phyloP scores from a whole-genome alignment of 2,888 invertebrate genomes.

The Epirrhoe alternata region DNA sequence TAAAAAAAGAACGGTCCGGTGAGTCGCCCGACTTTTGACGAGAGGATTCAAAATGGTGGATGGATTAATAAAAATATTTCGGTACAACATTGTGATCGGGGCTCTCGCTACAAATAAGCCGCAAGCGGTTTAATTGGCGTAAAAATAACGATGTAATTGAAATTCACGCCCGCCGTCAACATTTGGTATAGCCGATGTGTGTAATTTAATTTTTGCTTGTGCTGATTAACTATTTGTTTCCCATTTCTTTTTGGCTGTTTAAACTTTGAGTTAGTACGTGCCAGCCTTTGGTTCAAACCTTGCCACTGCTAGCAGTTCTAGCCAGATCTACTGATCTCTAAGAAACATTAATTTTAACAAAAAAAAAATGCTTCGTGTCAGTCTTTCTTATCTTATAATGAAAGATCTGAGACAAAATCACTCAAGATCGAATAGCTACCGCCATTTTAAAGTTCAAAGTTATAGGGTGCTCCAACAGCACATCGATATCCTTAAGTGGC shows the following conservation, averaged over 20 bases:
- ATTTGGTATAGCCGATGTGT: slow-evolving; percentile 37
- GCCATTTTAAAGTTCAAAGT: slow-evolving; percentile 14
- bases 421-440: slow-evolving; percentile 3
- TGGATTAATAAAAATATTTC: slow-evolving; percentile 43
- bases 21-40: not conserved
- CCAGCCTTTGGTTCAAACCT: not conserved
- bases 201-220: slow-evolving; percentile 16
- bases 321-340: too few species aligned
- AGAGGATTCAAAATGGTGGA: slow-evolving; percentile 28
- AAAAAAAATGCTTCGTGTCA: too few species aligned
- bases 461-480: slow-evolving; percentile 8
- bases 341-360: too few species aligned
- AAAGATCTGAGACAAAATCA: not conserved
- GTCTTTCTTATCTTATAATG: too few species aligned
- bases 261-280: not conserved
- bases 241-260: not conserved
- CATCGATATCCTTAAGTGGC: slow-evolving; percentile 16
- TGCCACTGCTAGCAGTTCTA: too few species aligned
- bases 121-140: slow-evolving; percentile 75
- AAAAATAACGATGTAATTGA: slow-evolving; percentile 80
- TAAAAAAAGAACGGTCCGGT: slow-evolving; percentile 7
- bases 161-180: slow-evolving; percentile 60
- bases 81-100: slow-evolving; percentile 50
- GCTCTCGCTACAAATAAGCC: slow-evolving; percentile 61
- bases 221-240: slow-evolving; percentile 9